Base-by-base conservation (phyloP, 1,140 invertebrate species). In the Meloidogyne hapla region DNA sequence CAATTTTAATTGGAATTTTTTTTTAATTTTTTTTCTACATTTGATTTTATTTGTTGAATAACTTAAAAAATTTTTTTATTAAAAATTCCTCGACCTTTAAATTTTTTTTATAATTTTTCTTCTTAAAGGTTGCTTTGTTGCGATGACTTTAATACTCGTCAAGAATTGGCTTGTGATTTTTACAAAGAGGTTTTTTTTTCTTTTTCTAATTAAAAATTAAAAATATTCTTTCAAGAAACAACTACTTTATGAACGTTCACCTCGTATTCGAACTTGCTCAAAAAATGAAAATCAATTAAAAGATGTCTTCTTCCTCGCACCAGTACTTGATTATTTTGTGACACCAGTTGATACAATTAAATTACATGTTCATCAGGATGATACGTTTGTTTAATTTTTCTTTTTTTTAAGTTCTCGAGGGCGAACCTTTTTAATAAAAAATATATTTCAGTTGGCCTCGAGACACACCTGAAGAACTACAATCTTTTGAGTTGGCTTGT, bases 271-370 rank as follows among this genome's bases (percentile, higher is more conserved):
- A 56, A 56, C 4, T 56, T 56, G 18, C 48, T 42, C 42, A 61
- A 69, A 33, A 33, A 33, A 33, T 33, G 33, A 33, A 33, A 33
- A 33, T 33, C 45, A 21, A 48, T 2, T 21, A 81, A 69, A 45
- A 80, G 4, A 56, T 78, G 77, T 78, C 18, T 80, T 80, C 40
- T 84, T 82, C 33, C 38, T 80, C 0, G 74, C 80, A 15, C 80
- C 77, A 12, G 48, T 72, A 21, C 71, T 83, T 21, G 74, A 83
- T 69, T 82, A 83, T 56, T 77, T 72, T 21, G 83, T 81, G 25
- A 80, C 72, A 26, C 56, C 80, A 40, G 74, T 56, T 21, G 81
- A 85, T 12, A 70, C 65, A 28, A 83, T 82, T 61, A 82, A 82
- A 72, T 12, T 83, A 21, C 42, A 74, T 33, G 79, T 82, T n/a